phyloP scores from a whole-genome alignment of 2,113 vertebrate genomes.

The Corythoichthys intestinalis region DNA sequence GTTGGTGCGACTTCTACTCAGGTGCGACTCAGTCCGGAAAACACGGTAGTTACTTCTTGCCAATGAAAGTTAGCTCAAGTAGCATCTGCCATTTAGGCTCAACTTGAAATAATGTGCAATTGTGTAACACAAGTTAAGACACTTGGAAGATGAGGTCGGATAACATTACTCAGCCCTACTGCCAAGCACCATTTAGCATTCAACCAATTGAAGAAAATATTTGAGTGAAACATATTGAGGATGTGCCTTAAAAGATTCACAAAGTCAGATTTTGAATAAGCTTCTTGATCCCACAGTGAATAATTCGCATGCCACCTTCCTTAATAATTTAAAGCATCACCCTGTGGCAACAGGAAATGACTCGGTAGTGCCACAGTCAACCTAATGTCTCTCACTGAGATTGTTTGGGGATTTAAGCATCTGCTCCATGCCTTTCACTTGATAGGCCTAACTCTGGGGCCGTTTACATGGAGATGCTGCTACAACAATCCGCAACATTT shows the following conservation, averaged over 20 bases:
- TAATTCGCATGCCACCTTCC: background rate
- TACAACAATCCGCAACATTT: no score
- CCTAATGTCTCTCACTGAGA: background rate
- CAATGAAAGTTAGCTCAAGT: no score
- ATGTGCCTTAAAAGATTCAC: background rate
- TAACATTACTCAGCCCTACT: no score
- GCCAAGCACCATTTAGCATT: background rate
- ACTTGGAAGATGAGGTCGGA: no score
- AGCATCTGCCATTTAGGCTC: no score
- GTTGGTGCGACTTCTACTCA: no score
- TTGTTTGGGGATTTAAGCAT: conserved; percentile 4
- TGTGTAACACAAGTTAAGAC: no score
- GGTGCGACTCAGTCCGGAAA: no score
- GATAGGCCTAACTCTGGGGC: background rate
- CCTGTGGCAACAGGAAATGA: conserved; percentile 2
- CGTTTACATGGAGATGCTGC: no score
- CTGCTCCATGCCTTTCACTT: background rate
- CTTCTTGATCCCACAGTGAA: background rate
- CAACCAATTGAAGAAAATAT: background rate
- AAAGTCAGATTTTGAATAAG: background rate
- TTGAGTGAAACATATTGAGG: background rate
- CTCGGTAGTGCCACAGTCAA: background rate
- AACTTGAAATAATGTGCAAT: no score
- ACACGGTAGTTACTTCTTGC: no score
- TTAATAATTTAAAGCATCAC: conserved; percentile 4